Evolutionary conservation across 2,888 invertebrate species (phyloP), one percentile per base, ranked within the genome.

Genomic region (Epicampocera succincta): DNA sequence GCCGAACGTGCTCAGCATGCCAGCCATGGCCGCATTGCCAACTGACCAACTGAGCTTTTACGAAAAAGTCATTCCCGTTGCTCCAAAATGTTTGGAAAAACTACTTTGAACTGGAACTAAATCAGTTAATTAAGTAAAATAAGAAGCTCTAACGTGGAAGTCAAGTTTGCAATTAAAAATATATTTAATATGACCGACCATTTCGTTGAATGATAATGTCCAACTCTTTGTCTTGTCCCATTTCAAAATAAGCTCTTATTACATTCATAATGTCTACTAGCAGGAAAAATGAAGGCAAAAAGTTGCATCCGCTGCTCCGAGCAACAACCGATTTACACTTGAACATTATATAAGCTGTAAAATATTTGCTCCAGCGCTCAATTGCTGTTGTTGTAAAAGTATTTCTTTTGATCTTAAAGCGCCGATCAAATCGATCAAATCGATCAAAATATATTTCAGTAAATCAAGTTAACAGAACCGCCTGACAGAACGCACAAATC

Each of bases 351-450:
- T 77, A 66, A 77, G 78, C 84, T 66, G 80, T 77, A 81, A 76
- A 83, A 78, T 83, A 73, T 78, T 8, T 44, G 33, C 56, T 63
- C 44, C 65, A 76, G 54, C 50, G 73, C 25, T 12, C 33, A 56
- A 58, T 13, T 48, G 21, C 46, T 65, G 52, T 52, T 72, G 17
- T 73, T 40, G 54, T 46, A 33, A 40, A 25, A 71, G 25, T 61
- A 11, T 65, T 89, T 86, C 85, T 88, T 90, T 90, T 90, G 90
- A 90, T 90, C 89, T 89, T 84, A 83, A 83, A 88, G 90, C 90
- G 90, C 88, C 90, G 90, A 90, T 90, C 90, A 90, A 89, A 90
- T 90, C 90, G 90, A 90, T 90, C 90, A 90, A 90, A 89, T 90
- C 90, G 90, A 90, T 90, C 90, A 90, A 90, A 89, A 88, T 87